A percentile compares a stretch with the other conserved stretches of the same genome.
phyloP scores from a whole-genome alignment of 2,797 vertebrate genomes.

The Spheniscus humboldti region DNA sequence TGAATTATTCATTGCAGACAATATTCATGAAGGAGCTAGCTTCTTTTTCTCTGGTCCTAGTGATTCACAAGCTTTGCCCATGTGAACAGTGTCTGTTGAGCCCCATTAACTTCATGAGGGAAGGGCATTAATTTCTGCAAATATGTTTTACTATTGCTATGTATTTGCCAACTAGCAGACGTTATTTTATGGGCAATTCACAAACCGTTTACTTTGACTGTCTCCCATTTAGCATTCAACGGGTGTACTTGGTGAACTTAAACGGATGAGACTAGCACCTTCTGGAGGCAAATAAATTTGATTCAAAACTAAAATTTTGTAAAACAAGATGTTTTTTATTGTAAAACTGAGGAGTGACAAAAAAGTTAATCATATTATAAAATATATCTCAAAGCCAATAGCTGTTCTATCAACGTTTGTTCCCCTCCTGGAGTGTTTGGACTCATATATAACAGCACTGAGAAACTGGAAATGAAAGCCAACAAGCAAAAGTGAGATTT shows the following conservation, averaged over 20 bases:
- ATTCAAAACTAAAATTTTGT: neutral
- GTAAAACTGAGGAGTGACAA: neutral
- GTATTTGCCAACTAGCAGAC: neutral
- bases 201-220: neutral
- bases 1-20: neutral
- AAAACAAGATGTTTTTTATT: neutral
- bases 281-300: neutral
- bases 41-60: neutral
- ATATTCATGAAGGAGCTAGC: neutral
- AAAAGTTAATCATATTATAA: neutral
- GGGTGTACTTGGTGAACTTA: neutral
- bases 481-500: neutral
- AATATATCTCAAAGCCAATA: neutral
- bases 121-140: conserved; percentile 2
- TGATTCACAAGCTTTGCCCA: neutral
- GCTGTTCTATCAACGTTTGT: neutral
- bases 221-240: neutral
- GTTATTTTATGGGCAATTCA: neutral
- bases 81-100: neutral
- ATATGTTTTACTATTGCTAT: neutral
- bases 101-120: neutral
- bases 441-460: neutral
- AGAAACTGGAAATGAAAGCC: neutral
- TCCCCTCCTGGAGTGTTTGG: neutral
- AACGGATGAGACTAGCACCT: neutral